Conservation (phyloP, 2,797 vertebrate genomes). For the Emydoidea blandingii region DNA sequence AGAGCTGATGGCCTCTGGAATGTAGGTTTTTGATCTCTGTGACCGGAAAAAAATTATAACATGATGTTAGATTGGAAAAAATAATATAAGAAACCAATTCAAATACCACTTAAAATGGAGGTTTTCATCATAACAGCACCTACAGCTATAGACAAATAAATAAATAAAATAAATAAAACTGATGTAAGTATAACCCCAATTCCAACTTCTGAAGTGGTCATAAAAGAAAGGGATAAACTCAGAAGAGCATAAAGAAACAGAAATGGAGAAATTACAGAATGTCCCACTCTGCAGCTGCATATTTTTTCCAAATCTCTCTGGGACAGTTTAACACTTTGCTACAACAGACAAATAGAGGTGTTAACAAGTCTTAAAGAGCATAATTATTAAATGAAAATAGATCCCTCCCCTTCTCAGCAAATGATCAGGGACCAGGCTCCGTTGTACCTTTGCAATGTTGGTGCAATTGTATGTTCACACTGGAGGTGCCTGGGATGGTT, state of each 20-base stretch:
- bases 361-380: not conserved
- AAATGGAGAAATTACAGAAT: constrained; percentile 4
- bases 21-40: not conserved
- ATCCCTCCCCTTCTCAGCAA: not conserved
- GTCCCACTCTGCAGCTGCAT: not conserved
- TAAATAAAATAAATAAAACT: constrained; percentile 25
- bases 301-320: not conserved
- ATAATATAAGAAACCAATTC: not conserved
- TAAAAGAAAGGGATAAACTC: not conserved
- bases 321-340: not conserved
- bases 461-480: not conserved
- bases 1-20: not conserved
- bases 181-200: not conserved
- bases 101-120: not conserved
- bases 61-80: not conserved
- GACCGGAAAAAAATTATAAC: constrained; percentile 11
- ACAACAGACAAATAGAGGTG: not conserved
- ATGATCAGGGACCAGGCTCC: not conserved
- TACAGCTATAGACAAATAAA: not conserved
- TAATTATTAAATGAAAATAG: not conserved
- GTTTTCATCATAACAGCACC: not conserved
- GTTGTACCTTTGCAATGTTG: not conserved
- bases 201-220: not conserved
- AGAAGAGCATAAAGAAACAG: not conserved
- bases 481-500: not conserved